Evolutionary conservation across 2,888 invertebrate species (phyloP).

Genomic region (Cosmorhoe ocellata): DNA sequence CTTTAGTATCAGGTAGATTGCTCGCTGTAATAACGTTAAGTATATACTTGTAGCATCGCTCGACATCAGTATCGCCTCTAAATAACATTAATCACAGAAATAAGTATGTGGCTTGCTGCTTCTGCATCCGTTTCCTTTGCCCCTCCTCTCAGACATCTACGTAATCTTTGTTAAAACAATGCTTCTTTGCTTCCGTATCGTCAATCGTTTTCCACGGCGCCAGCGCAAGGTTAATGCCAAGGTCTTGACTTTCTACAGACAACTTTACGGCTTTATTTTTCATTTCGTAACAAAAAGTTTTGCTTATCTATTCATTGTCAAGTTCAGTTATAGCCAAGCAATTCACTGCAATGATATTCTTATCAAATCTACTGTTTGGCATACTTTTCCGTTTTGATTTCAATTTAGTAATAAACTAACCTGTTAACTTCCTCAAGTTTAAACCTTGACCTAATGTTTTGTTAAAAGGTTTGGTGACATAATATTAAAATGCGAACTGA

Average conservation of each 20-base stretch:
- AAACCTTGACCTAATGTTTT: constrained; percentile 14
- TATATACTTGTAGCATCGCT: not conserved
- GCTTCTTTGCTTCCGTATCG: constrained; percentile 68
- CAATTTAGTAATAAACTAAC: too few relatives aligned
- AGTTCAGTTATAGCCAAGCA: not conserved
- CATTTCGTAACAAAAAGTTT: constrained; percentile 14
- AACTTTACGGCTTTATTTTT: constrained; percentile 13
- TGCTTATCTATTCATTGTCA: not conserved
- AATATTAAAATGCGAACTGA: not conserved
- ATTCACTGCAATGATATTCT: too few relatives aligned
- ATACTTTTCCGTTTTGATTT: too few relatives aligned
- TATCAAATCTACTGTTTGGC: too few relatives aligned
- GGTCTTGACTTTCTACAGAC: constrained; percentile 72
- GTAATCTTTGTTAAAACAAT: constrained; percentile 67
- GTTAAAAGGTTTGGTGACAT: not conserved
- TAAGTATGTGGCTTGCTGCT: constrained; percentile 40
- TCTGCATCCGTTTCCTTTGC: constrained; percentile 51
- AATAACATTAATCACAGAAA: too few relatives aligned
- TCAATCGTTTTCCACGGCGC: constrained; percentile 70
- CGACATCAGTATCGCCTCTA: not conserved
- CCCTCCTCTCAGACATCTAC: constrained; percentile 41
- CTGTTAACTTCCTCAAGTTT: constrained; percentile 7
- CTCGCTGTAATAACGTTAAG: not conserved
- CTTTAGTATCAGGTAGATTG: too few relatives aligned
- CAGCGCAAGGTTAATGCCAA: constrained; percentile 77